Evolutionary conservation across 2,113 vertebrate species (phyloP).

Genomic region (Haplochromis vanheusdeni): DNA sequence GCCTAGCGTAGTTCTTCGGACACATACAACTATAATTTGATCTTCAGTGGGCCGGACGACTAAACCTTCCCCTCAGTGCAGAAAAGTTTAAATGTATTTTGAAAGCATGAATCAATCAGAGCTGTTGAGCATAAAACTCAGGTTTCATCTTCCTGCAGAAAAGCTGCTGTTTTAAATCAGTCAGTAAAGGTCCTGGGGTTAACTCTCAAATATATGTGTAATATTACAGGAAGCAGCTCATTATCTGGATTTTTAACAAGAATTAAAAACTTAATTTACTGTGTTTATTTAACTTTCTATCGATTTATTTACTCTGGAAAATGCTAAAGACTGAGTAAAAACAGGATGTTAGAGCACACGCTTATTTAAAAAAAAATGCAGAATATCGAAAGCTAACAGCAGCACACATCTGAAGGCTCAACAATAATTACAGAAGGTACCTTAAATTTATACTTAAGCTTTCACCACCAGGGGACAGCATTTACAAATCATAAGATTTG

Average conservation of each 20-base stretch:
- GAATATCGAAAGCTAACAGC: not conserved
- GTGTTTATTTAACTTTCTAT: not conserved
- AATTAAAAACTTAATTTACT: not conserved
- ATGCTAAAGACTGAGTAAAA: not conserved
- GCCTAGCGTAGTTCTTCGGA: fast-evolving
- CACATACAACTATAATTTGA: not conserved
- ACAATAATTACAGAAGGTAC: fast-evolving
- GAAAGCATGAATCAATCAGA: not conserved
- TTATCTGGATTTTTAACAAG: not conserved
- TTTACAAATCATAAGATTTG: not conserved
- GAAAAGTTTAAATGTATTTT: not conserved
- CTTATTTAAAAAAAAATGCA: not conserved
- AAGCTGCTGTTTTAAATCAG: not conserved
- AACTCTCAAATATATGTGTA: not conserved
- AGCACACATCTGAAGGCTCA: not conserved
- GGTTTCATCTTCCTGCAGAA: not conserved
- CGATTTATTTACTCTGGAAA: not conserved
- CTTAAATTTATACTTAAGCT: not conserved
- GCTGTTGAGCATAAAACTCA: not conserved
- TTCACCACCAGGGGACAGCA: fast-evolving
- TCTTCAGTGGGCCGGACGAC: not conserved
- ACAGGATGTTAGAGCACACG: not conserved
- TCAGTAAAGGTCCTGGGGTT: not conserved
- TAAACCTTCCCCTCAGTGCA: fast-evolving
- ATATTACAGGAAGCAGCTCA: not conserved